These are phyloP conservation scores for Dipodomys stephensi DNA, from an alignment of 2,113 vertebrate genomes.

Conservation along the genomic window DNA sequence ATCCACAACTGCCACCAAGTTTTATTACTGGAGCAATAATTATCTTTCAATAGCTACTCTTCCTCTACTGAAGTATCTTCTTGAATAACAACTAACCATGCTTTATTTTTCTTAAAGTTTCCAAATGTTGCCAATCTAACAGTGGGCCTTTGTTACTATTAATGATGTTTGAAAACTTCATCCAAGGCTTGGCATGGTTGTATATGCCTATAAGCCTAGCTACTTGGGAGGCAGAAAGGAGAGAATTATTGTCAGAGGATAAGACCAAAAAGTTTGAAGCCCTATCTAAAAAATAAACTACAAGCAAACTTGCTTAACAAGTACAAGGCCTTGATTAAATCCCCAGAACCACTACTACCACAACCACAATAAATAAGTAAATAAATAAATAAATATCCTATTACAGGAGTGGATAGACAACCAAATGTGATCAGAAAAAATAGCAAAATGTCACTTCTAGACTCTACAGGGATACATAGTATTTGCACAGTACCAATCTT, in stretches of 20 bases:
- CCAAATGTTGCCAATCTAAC: neutral
- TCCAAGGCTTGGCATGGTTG: neutral
- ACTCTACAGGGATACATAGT: neutral
- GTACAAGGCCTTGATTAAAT: too few species aligned
- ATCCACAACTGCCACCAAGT: neutral
- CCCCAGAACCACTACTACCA: too few species aligned
- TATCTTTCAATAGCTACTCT: neutral
- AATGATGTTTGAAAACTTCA: neutral
- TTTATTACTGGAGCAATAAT: neutral
- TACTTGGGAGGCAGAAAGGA: too few species aligned
- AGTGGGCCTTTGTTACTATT: neutral
- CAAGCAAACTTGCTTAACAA: too few species aligned
- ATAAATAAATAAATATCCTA: neutral
- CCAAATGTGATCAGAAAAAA: neutral
- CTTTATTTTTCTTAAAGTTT: slow-evolving; percentile 3
- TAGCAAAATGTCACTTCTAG: neutral
- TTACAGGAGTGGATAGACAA: neutral
- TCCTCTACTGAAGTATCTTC: neutral
- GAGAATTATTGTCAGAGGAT: too few species aligned
- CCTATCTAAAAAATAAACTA: too few species aligned
- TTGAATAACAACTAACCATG: neutral
- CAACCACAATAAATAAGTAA: too few species aligned
- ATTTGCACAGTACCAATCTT: neutral
- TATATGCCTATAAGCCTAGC: too few species aligned
- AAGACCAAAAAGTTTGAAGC: too few species aligned